Evolutionary conservation across 2,113 vertebrate genomes (phyloP).

Genomic region (Stegostoma tigrinum): DNA sequence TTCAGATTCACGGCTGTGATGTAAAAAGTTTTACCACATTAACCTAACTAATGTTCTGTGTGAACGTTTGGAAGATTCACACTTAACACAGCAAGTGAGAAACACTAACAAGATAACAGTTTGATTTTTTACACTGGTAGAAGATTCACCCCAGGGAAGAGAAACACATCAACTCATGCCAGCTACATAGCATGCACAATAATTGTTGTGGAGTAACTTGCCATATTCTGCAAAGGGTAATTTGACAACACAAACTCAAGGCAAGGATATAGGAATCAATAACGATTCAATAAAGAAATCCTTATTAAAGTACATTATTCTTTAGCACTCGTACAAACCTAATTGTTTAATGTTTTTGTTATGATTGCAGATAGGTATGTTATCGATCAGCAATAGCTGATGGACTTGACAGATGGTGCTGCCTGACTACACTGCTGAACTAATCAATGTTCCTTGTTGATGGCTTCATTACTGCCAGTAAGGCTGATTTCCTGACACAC

Average conservation of each 20-base stretch:
- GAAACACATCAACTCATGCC: slow-evolving; percentile 26
- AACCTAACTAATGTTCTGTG: background rate
- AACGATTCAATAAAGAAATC: background rate
- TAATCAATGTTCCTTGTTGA: slow-evolving; percentile 12
- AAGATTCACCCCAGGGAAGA: slow-evolving; percentile 17
- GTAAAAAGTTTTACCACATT: background rate
- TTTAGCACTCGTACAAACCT: background rate
- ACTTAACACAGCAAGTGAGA: slow-evolving; percentile 22
- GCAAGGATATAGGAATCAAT: background rate
- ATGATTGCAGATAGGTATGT: background rate
- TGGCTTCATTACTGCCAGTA: slow-evolving; percentile 11
- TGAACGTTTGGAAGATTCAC: slow-evolving; percentile 25
- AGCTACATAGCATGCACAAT: slow-evolving; percentile 19
- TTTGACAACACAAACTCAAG: slow-evolving; percentile 8
- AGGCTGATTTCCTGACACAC: slow-evolving; percentile 18
- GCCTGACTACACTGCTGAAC: slow-evolving; percentile 16
- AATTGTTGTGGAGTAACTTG: background rate
- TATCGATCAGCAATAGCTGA: background rate
- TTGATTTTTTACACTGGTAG: slow-evolving; percentile 14
- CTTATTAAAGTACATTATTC: background rate
- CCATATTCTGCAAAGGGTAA: slow-evolving; percentile 13
- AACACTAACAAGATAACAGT: slow-evolving; percentile 32
- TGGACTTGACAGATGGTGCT: slow-evolving; percentile 30
- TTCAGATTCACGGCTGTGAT: background rate
- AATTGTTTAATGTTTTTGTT: background rate